phyloP scores from a whole-genome alignment of 92 coral and sea anemone genomes.

The Zoanthus gigantus region DNA sequence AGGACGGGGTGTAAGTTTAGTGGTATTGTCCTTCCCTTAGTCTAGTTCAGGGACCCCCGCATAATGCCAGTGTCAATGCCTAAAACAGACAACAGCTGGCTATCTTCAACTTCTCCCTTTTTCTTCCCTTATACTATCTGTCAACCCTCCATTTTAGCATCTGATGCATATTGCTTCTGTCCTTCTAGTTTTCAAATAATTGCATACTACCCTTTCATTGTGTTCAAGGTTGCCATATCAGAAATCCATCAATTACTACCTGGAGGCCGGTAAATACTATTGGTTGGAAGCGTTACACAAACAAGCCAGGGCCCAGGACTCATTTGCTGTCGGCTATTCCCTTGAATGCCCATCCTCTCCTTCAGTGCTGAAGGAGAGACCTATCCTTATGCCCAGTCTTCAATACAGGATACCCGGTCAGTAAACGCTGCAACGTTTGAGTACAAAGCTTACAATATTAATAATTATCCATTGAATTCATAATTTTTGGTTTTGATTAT shows the following conservation, averaged over 20 bases:
- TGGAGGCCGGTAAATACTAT: slow-evolving; percentile 88
- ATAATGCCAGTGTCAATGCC: too few species aligned
- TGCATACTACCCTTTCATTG: neutral
- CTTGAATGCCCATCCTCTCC: slow-evolving; percentile 75
- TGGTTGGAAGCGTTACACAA: slow-evolving; percentile 93
- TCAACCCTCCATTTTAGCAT: too few species aligned
- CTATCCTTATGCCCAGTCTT: slow-evolving; percentile 72
- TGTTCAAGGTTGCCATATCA: slow-evolving; percentile 50
- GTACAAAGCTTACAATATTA: neutral
- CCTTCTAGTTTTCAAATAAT: too few species aligned
- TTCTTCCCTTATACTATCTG: too few species aligned
- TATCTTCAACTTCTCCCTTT: too few species aligned
- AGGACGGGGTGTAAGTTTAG: too few species aligned
- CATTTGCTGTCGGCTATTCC: slow-evolving; percentile 82
- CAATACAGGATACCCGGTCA: slow-evolving; percentile 89
- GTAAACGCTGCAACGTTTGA: slow-evolving; percentile 10
- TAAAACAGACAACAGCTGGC: too few species aligned
- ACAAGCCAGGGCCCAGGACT: slow-evolving; percentile 71
- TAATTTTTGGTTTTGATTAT: neutral
- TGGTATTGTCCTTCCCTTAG: too few species aligned
- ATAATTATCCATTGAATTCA: too few species aligned
- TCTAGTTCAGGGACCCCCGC: too few species aligned
- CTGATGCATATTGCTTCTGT: too few species aligned
- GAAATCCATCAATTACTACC: slow-evolving; percentile 43
- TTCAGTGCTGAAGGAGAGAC: slow-evolving; percentile 62